Evolutionary conservation across 2,113 vertebrate genomes (phyloP).

Genomic region (Perca schrenkii): DNA sequence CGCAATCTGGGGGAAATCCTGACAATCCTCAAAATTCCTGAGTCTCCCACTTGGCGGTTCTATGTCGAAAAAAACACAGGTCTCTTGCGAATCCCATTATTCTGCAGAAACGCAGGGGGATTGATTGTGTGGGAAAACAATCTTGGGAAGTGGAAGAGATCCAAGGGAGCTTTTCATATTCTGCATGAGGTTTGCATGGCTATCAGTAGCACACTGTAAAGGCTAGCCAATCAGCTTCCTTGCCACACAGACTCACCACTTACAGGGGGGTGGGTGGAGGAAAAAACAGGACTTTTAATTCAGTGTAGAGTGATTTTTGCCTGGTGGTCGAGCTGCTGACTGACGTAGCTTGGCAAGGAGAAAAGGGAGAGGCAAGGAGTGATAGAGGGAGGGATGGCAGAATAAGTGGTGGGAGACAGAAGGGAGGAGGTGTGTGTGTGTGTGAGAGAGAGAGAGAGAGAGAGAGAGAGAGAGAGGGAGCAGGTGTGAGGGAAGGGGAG

Average conservation of each 20-base stretch:
- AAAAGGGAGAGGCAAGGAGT: background rate
- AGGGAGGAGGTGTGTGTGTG: background rate
- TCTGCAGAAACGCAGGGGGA: conserved; percentile 31
- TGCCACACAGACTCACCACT: conserved; percentile 35
- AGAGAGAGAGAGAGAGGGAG: background rate
- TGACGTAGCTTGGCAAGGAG: conserved; percentile 34
- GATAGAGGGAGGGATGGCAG: background rate
- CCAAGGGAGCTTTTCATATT: conserved; percentile 22
- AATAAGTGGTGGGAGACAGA: conserved; percentile 24
- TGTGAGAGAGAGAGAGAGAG: background rate
- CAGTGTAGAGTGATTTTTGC: conserved; percentile 12
- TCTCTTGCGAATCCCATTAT: conserved; percentile 58
- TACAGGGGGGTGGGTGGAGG: background rate
- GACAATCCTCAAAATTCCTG: conserved; percentile 57
- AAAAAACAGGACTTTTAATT: conserved; percentile 21
- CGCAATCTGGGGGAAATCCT: conserved; percentile 32
- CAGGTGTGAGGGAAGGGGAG: conserved; percentile 34
- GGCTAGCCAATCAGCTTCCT: conserved; percentile 19
- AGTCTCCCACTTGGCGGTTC: conserved; percentile 37
- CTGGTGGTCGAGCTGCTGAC: conserved; percentile 39
- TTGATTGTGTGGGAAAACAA: conserved; percentile 72
- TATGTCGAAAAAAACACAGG: conserved; percentile 13
- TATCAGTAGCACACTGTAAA: background rate
- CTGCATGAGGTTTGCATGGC: conserved; percentile 46
- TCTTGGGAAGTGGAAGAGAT: conserved; percentile 55